Conservation (phyloP, 2,888 invertebrate species). For the Bursaphelenchus okinawaensis region DNA sequence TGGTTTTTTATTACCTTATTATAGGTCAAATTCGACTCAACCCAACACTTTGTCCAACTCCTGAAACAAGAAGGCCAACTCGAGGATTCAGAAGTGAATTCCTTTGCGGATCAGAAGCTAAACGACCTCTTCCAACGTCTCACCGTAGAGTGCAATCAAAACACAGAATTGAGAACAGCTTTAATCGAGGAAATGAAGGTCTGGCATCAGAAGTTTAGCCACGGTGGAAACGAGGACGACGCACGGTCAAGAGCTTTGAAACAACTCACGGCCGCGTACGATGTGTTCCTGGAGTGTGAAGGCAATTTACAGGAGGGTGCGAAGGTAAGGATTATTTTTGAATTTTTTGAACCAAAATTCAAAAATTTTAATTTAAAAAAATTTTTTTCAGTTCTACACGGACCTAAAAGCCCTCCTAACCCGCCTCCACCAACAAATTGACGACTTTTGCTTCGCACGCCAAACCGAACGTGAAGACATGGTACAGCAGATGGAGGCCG, state of each 20-base stretch:
- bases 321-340: conserved; percentile 77
- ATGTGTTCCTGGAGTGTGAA: conserved; percentile 82
- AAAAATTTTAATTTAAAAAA: not conserved
- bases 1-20: not conserved
- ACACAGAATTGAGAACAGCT: conserved; percentile 68
- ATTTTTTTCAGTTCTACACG: conserved; percentile 63
- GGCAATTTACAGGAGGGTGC: conserved; percentile 88
- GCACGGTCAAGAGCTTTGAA: conserved; percentile 61
- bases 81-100: conserved; percentile 21
- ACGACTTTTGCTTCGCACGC: conserved; percentile 95
- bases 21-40: conserved; percentile 68
- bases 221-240: conserved; percentile 32
- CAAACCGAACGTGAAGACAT: conserved; percentile 98
- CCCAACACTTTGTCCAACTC: conserved; percentile 45
- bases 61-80: conserved; percentile 26
- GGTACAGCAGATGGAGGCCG: conserved; percentile 77
- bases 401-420: conserved; percentile 74
- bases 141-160: conserved; percentile 73
- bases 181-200: conserved; percentile 66
- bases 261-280: conserved; percentile 81
- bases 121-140: conserved; percentile 71
- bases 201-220: conserved; percentile 60
- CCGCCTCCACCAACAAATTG: conserved; percentile 83
- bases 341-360: not conserved
- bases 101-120: not conserved